A percentile compares a stretch with the other conserved stretches of the same genome.
phyloP scores from a whole-genome alignment of 2,888 invertebrate genomes.

The Tubulanus polymorphus region DNA sequence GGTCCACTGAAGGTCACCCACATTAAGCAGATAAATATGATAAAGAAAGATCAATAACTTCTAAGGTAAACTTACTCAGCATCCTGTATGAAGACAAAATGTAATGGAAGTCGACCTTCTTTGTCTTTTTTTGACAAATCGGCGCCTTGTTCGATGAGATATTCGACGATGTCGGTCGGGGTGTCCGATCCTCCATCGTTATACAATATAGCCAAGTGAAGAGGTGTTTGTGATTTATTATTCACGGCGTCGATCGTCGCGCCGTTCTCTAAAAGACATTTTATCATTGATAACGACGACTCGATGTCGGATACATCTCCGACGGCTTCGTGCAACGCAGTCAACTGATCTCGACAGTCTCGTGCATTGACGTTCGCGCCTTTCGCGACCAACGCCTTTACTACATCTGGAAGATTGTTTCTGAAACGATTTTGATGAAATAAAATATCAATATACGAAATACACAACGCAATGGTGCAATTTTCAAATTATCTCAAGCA shows the following conservation, averaged over 20 bases:
- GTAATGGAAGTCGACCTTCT: slow-evolving; percentile 53
- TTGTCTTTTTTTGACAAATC: slow-evolving; percentile 46
- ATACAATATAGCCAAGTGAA: slow-evolving; percentile 55
- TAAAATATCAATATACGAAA: not conserved
- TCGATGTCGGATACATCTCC: too few species aligned
- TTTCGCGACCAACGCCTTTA: slow-evolving; percentile 38
- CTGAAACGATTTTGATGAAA: slow-evolving; percentile 18
- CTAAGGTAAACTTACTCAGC: slow-evolving; percentile 33
- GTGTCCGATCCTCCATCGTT: slow-evolving; percentile 53
- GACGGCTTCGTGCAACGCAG: slow-evolving; percentile 47
- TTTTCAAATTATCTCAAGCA: too few species aligned
- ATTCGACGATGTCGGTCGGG: slow-evolving; percentile 54
- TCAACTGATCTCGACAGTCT: slow-evolving; percentile 35
- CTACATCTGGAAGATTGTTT: slow-evolving; percentile 21
- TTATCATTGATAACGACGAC: slow-evolving; percentile 23
- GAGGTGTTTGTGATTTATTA: slow-evolving; percentile 46
- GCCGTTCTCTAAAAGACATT: slow-evolving; percentile 38
- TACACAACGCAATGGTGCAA: too few species aligned
- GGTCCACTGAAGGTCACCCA: too few species aligned
- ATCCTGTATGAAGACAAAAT: slow-evolving; percentile 55
- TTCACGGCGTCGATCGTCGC: slow-evolving; percentile 35
- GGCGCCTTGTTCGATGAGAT: slow-evolving; percentile 51
- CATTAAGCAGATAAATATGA: too few species aligned
- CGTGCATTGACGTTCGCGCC: slow-evolving; percentile 40
- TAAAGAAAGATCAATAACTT: too few species aligned